Conservation (phyloP, 2,888 invertebrate species). For the Leucophenga maculata region DNA sequence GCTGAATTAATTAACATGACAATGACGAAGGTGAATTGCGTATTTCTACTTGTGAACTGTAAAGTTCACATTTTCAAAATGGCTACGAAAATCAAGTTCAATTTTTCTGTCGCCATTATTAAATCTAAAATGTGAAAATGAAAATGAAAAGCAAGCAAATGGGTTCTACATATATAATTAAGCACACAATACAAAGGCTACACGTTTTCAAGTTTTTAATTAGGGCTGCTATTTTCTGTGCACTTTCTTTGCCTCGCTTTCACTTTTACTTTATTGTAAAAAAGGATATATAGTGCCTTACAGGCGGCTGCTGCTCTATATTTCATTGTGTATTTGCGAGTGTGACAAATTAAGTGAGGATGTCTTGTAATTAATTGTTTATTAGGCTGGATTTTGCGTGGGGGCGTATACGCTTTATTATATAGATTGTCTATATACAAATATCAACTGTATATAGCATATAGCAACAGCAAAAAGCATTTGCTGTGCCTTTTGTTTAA, state of each 20-base stretch:
- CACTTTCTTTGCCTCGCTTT: not conserved
- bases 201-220: constrained; percentile 16
- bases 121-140: not conserved
- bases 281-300: too few species aligned
- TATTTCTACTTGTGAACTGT: constrained; percentile 42
- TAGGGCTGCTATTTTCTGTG: not conserved
- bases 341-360: constrained; percentile 42
- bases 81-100: constrained; percentile 38
- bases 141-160: not conserved
- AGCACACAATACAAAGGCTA: not conserved
- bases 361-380: constrained; percentile 59
- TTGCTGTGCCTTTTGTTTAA: too few species aligned
- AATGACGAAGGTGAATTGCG: constrained; percentile 67
- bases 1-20: constrained; percentile 65
- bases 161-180: not conserved
- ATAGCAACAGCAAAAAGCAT: not conserved
- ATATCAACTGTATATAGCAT: not conserved
- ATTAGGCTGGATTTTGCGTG: constrained; percentile 48
- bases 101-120: constrained; percentile 4
- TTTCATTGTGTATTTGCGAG: constrained; percentile 22
- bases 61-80: constrained; percentile 33
- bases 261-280: too few species aligned
- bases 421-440: too few species aligned
- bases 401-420: not conserved
- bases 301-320: not conserved